Conservation (phyloP, 2,888 invertebrate genomes). For the Phyllotreta striolata region DNA sequence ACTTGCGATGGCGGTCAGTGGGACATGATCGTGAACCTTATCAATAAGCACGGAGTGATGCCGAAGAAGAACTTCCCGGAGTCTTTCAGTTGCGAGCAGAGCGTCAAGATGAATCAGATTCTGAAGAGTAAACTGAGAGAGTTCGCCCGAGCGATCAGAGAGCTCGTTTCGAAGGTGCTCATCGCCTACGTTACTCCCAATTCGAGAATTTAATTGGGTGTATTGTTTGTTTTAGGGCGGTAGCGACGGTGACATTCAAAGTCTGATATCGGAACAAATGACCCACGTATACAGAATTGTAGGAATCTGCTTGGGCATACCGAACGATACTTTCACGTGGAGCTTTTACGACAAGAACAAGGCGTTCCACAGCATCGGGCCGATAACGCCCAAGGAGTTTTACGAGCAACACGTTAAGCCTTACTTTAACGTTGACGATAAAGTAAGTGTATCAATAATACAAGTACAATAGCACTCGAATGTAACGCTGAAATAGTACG, state of each 20-base stretch:
- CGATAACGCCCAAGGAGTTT: conserved; percentile 80
- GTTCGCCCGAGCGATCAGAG: conserved; percentile 77
- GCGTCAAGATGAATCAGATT: conserved; percentile 78
- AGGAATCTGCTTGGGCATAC: conserved; percentile 84
- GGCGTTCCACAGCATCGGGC: conserved; percentile 75
- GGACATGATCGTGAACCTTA: conserved; percentile 90
- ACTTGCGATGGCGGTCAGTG: conserved; percentile 89
- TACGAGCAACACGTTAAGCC: conserved; percentile 82
- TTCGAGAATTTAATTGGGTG: background rate
- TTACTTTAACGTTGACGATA: conserved; percentile 81
- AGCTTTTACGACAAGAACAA: conserved; percentile 87
- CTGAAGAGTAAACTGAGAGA: conserved; percentile 87
- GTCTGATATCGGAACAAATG: conserved; percentile 75
- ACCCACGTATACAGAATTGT: conserved; percentile 80
- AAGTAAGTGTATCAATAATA: conserved; percentile 57
- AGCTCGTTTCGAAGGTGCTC: conserved; percentile 65
- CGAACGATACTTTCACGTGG: conserved; percentile 81
- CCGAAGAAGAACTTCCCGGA: conserved; percentile 91
- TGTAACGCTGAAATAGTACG: conserved; percentile 55
- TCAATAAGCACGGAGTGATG: conserved; percentile 87
- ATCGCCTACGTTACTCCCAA: background rate
- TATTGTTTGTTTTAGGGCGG: conserved; percentile 58
- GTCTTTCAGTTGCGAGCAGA: conserved; percentile 78
- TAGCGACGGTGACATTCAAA: conserved; percentile 69
- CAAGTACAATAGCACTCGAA: background rate